Conservation (phyloP, 2,888 invertebrate genomes). For the Tachina lurida region DNA sequence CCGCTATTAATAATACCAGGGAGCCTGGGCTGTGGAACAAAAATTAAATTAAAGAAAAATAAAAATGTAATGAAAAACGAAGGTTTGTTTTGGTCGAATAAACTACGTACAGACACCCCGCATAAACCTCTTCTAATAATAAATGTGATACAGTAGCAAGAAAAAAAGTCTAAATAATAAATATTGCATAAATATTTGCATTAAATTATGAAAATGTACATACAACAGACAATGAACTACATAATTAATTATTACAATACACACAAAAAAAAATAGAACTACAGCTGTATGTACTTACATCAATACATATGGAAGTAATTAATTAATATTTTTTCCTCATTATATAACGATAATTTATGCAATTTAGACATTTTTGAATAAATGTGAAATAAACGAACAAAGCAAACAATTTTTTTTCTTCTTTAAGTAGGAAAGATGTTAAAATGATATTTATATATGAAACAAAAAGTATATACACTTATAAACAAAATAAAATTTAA, state of each 20-base stretch:
- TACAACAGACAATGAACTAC: conserved; percentile 50
- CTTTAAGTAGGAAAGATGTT: conserved; percentile 57
- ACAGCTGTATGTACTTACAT: neutral
- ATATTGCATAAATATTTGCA: conserved; percentile 49
- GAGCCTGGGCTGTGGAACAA: conserved; percentile 34
- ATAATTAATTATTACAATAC: conserved; percentile 45
- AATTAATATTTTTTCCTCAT: conserved; percentile 11
- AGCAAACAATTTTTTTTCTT: conserved; percentile 41
- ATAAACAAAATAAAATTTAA: conserved; percentile 25
- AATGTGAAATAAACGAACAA: conserved; percentile 64
- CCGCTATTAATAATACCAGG: neutral
- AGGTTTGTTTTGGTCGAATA: conserved; percentile 47
- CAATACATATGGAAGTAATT: neutral
- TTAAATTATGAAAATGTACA: conserved; percentile 50
- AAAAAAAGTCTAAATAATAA: conserved; percentile 73
- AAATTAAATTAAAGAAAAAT: neutral
- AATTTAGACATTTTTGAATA: conserved; percentile 71
- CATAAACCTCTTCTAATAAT: conserved; percentile 77
- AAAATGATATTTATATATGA: conserved; percentile 31
- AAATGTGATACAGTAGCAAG: conserved; percentile 78
- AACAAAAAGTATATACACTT: conserved; percentile 7
- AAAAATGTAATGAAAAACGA: neutral
- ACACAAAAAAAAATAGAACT: neutral
- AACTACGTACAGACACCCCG: conserved; percentile 71
- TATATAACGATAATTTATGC: conserved; percentile 65